Base-by-base conservation (phyloP, 92 coral and sea anemone genomes). In the Diadumene lineata region DNA sequence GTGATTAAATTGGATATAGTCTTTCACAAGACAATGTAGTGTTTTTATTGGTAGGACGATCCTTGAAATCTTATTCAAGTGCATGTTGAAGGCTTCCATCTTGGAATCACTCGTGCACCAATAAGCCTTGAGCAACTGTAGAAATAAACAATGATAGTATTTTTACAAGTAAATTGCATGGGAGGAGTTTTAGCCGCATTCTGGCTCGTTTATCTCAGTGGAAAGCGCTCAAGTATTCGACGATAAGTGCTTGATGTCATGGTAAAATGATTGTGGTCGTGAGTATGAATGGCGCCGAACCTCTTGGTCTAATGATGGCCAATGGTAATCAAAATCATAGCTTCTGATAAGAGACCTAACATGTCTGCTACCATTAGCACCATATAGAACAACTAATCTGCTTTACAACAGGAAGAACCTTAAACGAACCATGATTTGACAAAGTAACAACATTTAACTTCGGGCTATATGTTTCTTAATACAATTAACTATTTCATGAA, bases 221-320 rank as follows among this genome's bases (percentile, higher is more conserved):
- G 73, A 60, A 89, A 81, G 86, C 82, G 76, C 85, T 81, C 72
- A 86, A 64, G 73, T 85, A 84, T 82, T 73, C 77, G 79, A 68
- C 71, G 93, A 88, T 88, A 91, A 91, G 91, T 76, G 77, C 82
- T 53, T 63, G 65, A 19, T 66, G 68, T 72, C 51, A 84, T 91
- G 83, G 88, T 88, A 74, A 85, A 67, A 71, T 84, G 76, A 79
- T 91, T 91, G 92, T 91, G 58, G 60, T 30, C 43, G 55, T 67
- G 34, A 87, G 90, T 78, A 81, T 73, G 84, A 60, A 79, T 88
- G 97, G 97, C 97, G 97, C 93, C 97, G 53, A 34, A 71, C 51
- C 90, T 81, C 88, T 82, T 77, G 51, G 26, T 61, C 72, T 91
- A 82, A 91, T 91, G 97, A 88, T 83, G 75, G 85, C 89, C 62